Base-by-base conservation (phyloP, 2,888 invertebrate genomes). In the Drosophila falleni region DNA sequence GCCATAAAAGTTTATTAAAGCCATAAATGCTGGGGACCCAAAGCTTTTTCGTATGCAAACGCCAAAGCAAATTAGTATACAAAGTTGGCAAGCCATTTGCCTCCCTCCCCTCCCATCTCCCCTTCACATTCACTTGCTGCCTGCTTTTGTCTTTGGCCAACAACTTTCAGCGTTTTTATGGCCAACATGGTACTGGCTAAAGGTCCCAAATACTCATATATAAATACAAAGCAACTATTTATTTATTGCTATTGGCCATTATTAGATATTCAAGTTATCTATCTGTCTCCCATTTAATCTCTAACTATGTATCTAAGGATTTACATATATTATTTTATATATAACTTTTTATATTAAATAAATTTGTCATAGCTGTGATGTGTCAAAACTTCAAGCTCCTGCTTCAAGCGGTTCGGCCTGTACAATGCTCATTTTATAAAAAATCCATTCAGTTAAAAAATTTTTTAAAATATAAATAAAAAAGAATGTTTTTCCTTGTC, bases 1-100 rank as follows among this genome's bases (percentile, higher is more conserved):
- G 76, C 81, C 85, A 89, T 90, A 87, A 89, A 89, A 90, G 79
- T 87, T 89, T 87, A 90, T 89, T 85, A 77, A 75, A 74, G 89
- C 85, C 89, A 90, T 90, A 89, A 89, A 82, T 44, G 79, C 74
- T 64, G 76, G 76, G 78, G 64, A n/a, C n/a, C 76, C 54, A 73
- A 63, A 87, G 89, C 79, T 79, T 72, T 87, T 87, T 81, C 65
- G 71, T 81, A 85, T 90, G 87, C 89, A 89, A 87, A 87, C 79
- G 72, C 81, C 78, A 88, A 83, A 76, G 85, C 87, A 81, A 90
- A 90, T 88, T 88, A 87, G 90, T 84, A 83, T 81, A 89, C 81
- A 87, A 87, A 89, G 81, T 85, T 82, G 81, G 75, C 72, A 44
- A 58, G 37, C 51, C 74, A 78, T 58, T 73, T 55, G 35, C 44